Percentiles rank a stretch among this genome's conserved stretches.
phyloP scores from a whole-genome alignment of 2,113 vertebrate species.

The Micromys minutus region DNA sequence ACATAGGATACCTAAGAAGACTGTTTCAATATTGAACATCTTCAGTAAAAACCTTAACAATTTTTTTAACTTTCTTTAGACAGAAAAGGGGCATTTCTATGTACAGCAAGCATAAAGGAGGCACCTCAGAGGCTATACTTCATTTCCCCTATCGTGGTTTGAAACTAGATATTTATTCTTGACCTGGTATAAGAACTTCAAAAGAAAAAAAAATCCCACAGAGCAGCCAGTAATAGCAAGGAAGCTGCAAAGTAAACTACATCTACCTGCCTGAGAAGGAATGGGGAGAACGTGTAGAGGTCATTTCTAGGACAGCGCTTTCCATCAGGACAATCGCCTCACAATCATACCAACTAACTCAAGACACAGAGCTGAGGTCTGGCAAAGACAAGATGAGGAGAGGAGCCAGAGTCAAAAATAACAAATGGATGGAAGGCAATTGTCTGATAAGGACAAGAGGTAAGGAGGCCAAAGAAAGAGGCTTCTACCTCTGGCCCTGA shows the following conservation, averaged over 20 bases:
- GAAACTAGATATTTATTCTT: background rate
- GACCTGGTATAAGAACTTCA: conserved; percentile 13
- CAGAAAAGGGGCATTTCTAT: background rate
- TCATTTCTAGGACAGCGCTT: background rate
- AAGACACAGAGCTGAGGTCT: background rate
- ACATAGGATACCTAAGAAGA: background rate
- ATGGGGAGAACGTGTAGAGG: background rate
- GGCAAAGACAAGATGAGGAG: background rate
- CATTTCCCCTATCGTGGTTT: background rate
- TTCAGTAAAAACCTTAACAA: conserved; percentile 32
- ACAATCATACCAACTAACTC: conserved; percentile 36
- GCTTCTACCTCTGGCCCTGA: background rate
- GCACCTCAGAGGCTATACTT: background rate
- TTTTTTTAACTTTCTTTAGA: background rate
- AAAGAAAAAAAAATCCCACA: background rate
- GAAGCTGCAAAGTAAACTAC: background rate
- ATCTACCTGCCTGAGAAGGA: background rate
- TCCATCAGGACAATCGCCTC: background rate
- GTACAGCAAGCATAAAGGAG: background rate
- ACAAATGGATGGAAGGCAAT: background rate
- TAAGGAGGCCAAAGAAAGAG: background rate
- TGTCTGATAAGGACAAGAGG: background rate
- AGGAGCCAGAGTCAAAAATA: background rate
- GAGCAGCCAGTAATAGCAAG: background rate
- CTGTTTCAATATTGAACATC: background rate